Evolutionary conservation across 2,888 invertebrate genomes (phyloP).

Genomic region (Zygaena filipendulae): DNA sequence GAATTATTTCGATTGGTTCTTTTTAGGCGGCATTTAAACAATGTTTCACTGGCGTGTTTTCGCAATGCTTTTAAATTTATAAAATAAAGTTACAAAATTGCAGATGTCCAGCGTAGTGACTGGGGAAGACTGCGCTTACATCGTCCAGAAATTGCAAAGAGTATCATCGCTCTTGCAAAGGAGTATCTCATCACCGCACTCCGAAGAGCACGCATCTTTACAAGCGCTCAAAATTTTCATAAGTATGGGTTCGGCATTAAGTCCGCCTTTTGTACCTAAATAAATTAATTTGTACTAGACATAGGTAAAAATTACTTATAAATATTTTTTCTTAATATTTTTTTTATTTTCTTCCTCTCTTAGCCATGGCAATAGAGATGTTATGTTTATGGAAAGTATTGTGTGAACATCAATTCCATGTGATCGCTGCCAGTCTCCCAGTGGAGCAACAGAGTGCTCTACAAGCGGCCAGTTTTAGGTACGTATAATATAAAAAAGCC

Average conservation of each 20-base stretch:
- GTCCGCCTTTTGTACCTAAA: background rate
- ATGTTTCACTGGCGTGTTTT: no score
- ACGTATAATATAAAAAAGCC: constrained; percentile 10
- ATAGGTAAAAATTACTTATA: background rate
- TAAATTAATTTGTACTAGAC: background rate
- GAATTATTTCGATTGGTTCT: no score
- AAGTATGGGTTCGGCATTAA: constrained; percentile 36
- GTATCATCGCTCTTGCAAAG: constrained; percentile 76
- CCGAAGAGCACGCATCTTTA: constrained; percentile 78
- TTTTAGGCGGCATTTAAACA: no score
- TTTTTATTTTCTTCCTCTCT: constrained; percentile 7
- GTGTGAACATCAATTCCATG: constrained; percentile 91
- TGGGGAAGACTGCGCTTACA: constrained; percentile 76
- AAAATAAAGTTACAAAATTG: no score
- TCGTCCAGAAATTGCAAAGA: constrained; percentile 80
- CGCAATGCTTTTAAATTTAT: no score
- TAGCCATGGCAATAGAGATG: constrained; percentile 85
- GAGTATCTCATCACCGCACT: constrained; percentile 40
- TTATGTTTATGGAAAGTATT: constrained; percentile 93
- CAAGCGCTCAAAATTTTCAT: constrained; percentile 80
- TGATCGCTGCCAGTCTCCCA: constrained; percentile 76
- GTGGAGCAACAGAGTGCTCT: constrained; percentile 73
- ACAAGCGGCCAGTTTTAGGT: constrained; percentile 71
- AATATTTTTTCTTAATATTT: background rate
- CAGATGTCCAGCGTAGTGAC: constrained; percentile 76